Evolutionary conservation across 1,140 invertebrate species (phyloP).

Genomic region (Drosophila jambulina): DNA sequence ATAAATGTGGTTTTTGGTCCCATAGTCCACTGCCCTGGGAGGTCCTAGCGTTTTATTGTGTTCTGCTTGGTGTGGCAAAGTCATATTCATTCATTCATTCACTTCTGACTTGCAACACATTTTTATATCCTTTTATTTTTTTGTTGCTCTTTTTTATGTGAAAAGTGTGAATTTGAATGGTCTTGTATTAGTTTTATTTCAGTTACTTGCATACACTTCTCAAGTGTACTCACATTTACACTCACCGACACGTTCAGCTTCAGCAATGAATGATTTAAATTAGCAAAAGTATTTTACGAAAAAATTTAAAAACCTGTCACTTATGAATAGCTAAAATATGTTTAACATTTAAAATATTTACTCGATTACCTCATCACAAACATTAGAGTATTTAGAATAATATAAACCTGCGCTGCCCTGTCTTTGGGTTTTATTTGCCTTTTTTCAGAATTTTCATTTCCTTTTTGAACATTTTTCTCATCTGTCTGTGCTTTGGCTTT

Average conservation of each 20-base stretch:
- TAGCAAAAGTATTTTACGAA: neutral
- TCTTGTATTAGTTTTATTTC: constrained; percentile 28
- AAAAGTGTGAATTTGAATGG: constrained; percentile 66
- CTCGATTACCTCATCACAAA: neutral
- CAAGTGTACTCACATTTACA: neutral
- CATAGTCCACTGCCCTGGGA: constrained; percentile 16
- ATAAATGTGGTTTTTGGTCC: neutral
- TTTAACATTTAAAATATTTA: neutral
- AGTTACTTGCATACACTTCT: constrained; percentile 39
- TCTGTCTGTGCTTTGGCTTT: constrained; percentile 65
- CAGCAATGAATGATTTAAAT: neutral
- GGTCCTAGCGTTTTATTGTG: constrained; percentile 70
- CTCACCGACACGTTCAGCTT: neutral
- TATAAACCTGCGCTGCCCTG: neutral
- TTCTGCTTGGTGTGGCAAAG: constrained; percentile 60
- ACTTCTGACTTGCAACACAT: constrained; percentile 77
- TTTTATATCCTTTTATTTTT: constrained; percentile 62
- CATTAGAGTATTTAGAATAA: constrained; percentile 4
- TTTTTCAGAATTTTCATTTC: constrained; percentile 70
- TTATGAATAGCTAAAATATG: neutral
- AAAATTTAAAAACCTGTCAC: neutral
- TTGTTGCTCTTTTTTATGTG: constrained; percentile 44
- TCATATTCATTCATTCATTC: constrained; percentile 79
- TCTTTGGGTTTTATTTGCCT: constrained; percentile 20
- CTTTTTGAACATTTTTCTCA: constrained; percentile 79